Evolutionary conservation across 1,140 invertebrate species (phyloP), one percentile per base, ranked within the genome.

Genomic region (Hycleus phaleratus): DNA sequence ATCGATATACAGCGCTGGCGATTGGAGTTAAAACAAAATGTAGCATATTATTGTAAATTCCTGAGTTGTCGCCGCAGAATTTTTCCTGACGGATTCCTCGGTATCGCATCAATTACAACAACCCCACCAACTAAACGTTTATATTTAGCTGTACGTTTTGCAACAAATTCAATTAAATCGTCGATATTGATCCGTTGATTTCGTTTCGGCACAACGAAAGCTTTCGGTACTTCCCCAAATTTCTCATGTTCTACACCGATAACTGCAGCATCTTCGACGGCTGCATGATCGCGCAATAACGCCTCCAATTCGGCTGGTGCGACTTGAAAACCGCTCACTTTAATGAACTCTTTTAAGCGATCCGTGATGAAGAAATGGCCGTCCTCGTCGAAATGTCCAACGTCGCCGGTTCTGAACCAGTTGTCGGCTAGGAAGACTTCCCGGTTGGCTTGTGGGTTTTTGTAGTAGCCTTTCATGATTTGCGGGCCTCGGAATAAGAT

Each of bases 321-420:
- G 2, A 55, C 52, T 47, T 55, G 52, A 12, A 55, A 81, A 2
- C 79, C 80, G 74, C 61, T 54, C 26, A 65, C 64, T 48, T 92
- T 93, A 52, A 92, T 91, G 7, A 92, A 76, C 69, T 92, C 89
- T 64, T 93, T 93, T 5, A 90, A 59, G 50, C 90, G 75, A 64
- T 91, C 90, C 1, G 83, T 81, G 59, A 93, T 81, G 56, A 76
- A 87, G 50, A 90, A 78, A 50, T 76, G 74, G 0, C 76, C 78
- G 2, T 81, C 75, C 3, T 86, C 73, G 63, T 89, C 83, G 49
- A 79, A 81, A 39, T 81, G 80, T 2, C 78, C 87, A 12, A 91
- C 73, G 64, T 92, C 89, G 5, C 89, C 88, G 26, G 86, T 88
- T 62, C 82, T 79, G 18, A 91, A 74, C 86, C 87, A 93, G 3